These are phyloP conservation scores for Epizoanthus scotinus DNA, from an alignment of 92 coral and sea anemone species.

Conservation along the genomic window DNA sequence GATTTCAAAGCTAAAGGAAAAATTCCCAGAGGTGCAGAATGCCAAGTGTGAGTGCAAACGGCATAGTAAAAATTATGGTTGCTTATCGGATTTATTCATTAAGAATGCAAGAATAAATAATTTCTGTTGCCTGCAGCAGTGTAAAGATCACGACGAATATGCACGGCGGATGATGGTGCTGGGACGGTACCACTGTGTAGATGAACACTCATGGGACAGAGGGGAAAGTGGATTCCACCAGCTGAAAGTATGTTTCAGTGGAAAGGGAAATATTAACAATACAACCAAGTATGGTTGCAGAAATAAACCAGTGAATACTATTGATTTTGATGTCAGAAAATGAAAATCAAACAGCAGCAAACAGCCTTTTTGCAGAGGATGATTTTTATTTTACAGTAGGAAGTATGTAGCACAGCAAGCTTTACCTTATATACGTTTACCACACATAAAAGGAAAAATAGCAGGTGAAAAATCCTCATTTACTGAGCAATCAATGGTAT, in stretches of 20 bases:
- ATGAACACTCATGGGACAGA: conserved; percentile 9
- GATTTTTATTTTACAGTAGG: too few relatives aligned
- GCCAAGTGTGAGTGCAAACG: conserved; percentile 53
- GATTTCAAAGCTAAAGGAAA: too few relatives aligned
- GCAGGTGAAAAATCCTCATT: conserved; percentile 1
- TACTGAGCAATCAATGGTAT: conserved; percentile 2
- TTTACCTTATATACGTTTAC: too few relatives aligned
- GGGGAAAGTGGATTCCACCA: conserved; percentile 4
- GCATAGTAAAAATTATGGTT: conserved; percentile 63
- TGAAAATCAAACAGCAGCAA: too few relatives aligned
- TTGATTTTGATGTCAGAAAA: too few relatives aligned
- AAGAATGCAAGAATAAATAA: conserved; percentile 53
- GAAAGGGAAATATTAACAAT: too few relatives aligned
- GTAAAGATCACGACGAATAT: conserved; percentile 41
- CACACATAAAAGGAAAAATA: conserved; percentile 1
- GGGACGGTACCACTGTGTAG: background rate
- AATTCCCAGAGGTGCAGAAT: too few relatives aligned
- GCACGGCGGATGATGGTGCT: conserved; percentile 43
- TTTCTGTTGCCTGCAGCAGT: conserved; percentile 65
- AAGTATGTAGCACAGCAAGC: too few relatives aligned
- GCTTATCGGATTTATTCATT: conserved; percentile 51
- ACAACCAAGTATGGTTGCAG: too few relatives aligned
- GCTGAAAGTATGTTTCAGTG: too few relatives aligned
- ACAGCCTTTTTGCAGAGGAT: too few relatives aligned
- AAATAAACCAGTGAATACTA: too few relatives aligned